Percentiles rank a stretch among this genome's conserved stretches.
Conservation (phyloP, 2,797 vertebrate species). For the Pipistrellus kuhlii region DNA sequence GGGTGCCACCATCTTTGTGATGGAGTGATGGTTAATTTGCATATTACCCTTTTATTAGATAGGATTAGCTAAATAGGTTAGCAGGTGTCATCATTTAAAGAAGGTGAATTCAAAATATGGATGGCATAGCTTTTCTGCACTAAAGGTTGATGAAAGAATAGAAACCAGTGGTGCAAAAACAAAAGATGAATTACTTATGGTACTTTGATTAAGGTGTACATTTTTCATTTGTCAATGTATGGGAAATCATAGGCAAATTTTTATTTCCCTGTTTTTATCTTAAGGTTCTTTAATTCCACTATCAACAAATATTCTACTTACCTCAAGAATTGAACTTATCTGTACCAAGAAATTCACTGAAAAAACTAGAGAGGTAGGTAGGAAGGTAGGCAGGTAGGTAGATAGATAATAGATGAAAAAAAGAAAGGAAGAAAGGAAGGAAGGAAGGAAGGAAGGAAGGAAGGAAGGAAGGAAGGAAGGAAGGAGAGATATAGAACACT, state of each 20-base stretch:
- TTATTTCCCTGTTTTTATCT: constrained; percentile 19
- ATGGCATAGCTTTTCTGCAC: not conserved
- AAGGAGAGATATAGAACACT: not conserved
- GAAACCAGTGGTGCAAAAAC: not conserved
- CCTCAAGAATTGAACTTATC: not conserved
- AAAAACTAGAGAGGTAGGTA: not conserved
- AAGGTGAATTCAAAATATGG: not conserved
- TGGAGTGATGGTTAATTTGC: too few relatives aligned
- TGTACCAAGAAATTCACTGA: constrained; percentile 9
- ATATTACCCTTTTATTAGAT: too few relatives aligned
- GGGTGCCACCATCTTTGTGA: too few relatives aligned
- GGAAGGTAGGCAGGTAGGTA: not conserved
- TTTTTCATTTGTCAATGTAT: not conserved
- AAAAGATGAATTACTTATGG: not conserved
- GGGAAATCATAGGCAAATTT: not conserved
- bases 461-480: too few relatives aligned
- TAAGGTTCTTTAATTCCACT: not conserved
- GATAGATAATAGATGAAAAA: not conserved
- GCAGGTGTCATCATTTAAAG: not conserved
- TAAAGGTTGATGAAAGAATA: not conserved
- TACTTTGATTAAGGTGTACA: not conserved
- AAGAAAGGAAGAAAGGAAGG: too few relatives aligned
- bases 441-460: too few relatives aligned
- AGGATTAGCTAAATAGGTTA: not conserved
- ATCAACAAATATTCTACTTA: constrained; percentile 9